Evolutionary conservation across 2,888 invertebrate genomes (phyloP), one percentile per base, ranked within the genome.

Genomic region (Dynastes tityus): DNA sequence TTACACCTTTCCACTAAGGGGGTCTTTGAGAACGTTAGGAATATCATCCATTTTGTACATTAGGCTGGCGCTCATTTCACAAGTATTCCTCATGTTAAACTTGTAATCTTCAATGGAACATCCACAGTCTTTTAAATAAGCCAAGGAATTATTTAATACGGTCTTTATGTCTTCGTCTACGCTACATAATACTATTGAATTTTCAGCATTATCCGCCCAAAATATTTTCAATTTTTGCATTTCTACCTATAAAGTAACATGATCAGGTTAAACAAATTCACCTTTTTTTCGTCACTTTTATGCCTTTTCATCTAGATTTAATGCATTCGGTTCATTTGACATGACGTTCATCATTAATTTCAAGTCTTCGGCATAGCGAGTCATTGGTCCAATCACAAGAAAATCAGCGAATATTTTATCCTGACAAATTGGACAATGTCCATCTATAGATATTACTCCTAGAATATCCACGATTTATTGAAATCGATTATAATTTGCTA

Each of bases 291-390:
- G 51, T 45, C n/a, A 2, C 2, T 8, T 16, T n/a, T 22, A 74
- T 88, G 91, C 91, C 82, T 88, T 88, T 82, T 91, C 87, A 71
- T 91, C 89, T 8, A 93, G 85, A 55, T 88, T 88, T 53, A 92
- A 83, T 64, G 87, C 61, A 0, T 91, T 89, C 83, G 93, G 92
- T n/a, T 79, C 55, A 37, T 74, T 76, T 32, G 90, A 90, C 84
- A 96, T 90, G 27, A 94, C 92, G 85, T 93, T 94, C 55, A 97
- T 89, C 81, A 97, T 89, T 0, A 96, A 90, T 0, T 93, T 90
- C 79, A 98, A 88, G 88, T 98, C 98, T 83, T 93, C 92, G 9
- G 97, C 95, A 86, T 97, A 97, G 79, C 98, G 92, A 53, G 94
- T 92, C 91, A 98, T 93, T 0, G 98, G 97, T 1, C 97, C 98